Evolutionary conservation across 2,797 vertebrate species (phyloP).

Genomic region (Notolepis coatsorum): DNA sequence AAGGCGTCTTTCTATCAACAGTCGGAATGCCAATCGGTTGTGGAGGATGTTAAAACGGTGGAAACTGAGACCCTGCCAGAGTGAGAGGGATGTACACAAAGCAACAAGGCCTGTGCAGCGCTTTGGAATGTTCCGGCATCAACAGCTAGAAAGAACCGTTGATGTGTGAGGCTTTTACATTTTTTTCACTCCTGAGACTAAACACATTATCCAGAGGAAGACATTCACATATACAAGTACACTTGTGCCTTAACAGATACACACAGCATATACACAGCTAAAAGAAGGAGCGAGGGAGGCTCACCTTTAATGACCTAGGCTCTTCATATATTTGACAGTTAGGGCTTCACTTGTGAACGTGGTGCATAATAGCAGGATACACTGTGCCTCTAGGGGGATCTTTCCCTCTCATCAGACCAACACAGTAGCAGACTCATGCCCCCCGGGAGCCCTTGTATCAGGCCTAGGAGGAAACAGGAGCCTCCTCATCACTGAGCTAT

Average conservation of each 20-base stretch:
- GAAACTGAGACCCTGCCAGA: constrained; percentile 60
- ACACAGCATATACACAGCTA: neutral
- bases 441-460: neutral
- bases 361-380: neutral
- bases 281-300: neutral
- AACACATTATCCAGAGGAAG: neutral
- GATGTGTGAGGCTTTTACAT: constrained; percentile 32
- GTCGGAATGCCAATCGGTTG: constrained; percentile 51
- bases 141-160: constrained; percentile 44
- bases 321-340: neutral
- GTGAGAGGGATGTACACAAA: constrained; percentile 44
- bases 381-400: neutral
- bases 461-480: constrained; percentile 31
- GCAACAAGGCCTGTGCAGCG: constrained; percentile 28
- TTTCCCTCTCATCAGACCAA: neutral
- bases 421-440: neutral
- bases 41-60: constrained; percentile 30
- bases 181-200: constrained; percentile 18
- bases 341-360: neutral
- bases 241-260: neutral
- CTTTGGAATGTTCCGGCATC: constrained; percentile 56
- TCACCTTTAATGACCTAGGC: neutral
- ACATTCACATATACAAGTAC: neutral
- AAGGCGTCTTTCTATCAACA: constrained; percentile 49
- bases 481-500: constrained; percentile 22